phyloP scores from a whole-genome alignment of 2,113 vertebrate genomes.

The Polypterus bichir region DNA sequence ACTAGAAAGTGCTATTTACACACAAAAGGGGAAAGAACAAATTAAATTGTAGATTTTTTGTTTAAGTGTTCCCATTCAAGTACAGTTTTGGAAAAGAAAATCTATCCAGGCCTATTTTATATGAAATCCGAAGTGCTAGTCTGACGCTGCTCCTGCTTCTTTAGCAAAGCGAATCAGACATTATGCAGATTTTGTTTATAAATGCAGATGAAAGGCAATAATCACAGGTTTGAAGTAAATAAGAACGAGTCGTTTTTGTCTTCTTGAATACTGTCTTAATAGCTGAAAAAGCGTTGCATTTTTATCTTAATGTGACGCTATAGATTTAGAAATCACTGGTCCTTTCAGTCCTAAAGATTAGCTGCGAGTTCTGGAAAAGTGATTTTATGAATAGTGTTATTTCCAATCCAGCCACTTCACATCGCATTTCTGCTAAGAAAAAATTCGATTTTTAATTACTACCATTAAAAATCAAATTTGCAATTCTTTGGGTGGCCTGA shows the following conservation, averaged over 20 bases:
- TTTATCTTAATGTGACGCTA: constrained; percentile 37
- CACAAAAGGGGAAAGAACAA: no score
- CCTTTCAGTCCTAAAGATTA: constrained; percentile 40
- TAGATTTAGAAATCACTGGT: constrained; percentile 33
- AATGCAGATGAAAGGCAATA: constrained; percentile 9
- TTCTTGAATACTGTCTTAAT: constrained; percentile 55
- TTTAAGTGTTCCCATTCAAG: no score
- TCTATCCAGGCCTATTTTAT: no score
- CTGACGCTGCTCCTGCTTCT: no score
- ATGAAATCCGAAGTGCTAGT: no score
- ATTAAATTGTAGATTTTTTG: no score
- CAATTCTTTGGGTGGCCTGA: constrained; percentile 93
- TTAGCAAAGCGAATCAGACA: background rate
- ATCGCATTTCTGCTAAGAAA: constrained; percentile 60
- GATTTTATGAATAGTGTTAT: constrained; percentile 42
- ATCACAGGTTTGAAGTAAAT: constrained; percentile 24
- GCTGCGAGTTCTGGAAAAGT: constrained; percentile 38
- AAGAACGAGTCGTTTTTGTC: constrained; percentile 42
- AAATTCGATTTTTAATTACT: constrained; percentile 94
- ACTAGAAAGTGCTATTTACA: no score
- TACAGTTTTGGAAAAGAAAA: no score
- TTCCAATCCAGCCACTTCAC: constrained; percentile 54
- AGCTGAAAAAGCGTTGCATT: constrained; percentile 40
- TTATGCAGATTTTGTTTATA: constrained; percentile 3
- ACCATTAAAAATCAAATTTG: constrained; percentile 97